Evolutionary conservation across 2,888 invertebrate genomes (phyloP).

Genomic region (Parochlus steinenii): DNA sequence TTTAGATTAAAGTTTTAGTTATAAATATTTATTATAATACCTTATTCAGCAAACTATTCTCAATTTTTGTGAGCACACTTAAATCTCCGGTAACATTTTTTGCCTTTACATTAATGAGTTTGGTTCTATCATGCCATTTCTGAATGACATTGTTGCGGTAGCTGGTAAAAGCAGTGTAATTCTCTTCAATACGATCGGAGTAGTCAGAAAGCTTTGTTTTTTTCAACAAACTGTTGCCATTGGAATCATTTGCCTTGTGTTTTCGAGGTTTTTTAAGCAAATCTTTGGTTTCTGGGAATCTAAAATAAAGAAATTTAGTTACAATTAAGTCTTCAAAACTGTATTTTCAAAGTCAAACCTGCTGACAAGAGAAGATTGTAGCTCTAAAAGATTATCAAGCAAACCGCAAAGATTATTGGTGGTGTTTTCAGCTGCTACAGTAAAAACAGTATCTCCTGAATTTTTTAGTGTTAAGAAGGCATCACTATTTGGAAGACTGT

Average conservation of each 20-base stretch:
- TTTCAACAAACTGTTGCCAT: slow-evolving; percentile 20
- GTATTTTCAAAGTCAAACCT: not conserved
- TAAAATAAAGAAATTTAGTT: not conserved
- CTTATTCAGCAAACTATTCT: slow-evolving; percentile 67
- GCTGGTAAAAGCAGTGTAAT: slow-evolving; percentile 41
- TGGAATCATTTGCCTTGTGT: slow-evolving; percentile 11
- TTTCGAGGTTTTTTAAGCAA: slow-evolving; percentile 22
- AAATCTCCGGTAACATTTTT: slow-evolving; percentile 35
- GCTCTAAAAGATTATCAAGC: slow-evolving; percentile 37
- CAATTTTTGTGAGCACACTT: slow-evolving; percentile 51
- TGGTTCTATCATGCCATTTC: slow-evolving; percentile 91
- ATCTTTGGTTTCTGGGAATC: slow-evolving; percentile 51
- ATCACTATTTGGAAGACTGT: slow-evolving; percentile 58
- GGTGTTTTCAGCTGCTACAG: slow-evolving; percentile 33
- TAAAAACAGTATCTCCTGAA: slow-evolving; percentile 33
- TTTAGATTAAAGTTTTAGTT: too few species aligned
- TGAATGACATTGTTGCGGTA: slow-evolving; percentile 70
- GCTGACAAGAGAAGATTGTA: slow-evolving; percentile 3
- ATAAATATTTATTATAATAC: too few species aligned
- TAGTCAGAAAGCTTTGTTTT: slow-evolving; percentile 38
- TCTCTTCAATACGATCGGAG: slow-evolving; percentile 36
- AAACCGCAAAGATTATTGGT: slow-evolving; percentile 32
- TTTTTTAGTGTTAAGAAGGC: slow-evolving; percentile 32
- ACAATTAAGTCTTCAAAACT: too few species aligned
- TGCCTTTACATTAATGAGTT: slow-evolving; percentile 47